phyloP scores from a whole-genome alignment of 2,888 invertebrate genomes.

The Polymixis flavicincta region DNA sequence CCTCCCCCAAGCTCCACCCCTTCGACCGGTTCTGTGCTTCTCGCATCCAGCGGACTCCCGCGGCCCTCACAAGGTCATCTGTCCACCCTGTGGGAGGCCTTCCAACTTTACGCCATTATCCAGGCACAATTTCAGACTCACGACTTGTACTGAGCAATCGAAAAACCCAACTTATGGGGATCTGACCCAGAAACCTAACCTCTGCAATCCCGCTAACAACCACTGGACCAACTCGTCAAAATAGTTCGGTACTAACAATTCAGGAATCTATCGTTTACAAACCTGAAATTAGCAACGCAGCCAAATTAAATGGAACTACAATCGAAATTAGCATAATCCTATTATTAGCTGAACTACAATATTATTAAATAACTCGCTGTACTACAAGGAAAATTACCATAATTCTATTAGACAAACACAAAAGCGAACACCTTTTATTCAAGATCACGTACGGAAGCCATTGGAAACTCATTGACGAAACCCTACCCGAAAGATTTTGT shows the following conservation, averaged over 20 bases:
- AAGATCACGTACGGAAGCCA: constrained; percentile 55
- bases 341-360: constrained; percentile 19
- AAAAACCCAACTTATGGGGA: neutral
- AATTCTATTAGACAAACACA: constrained; percentile 39
- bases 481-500: constrained; percentile 39
- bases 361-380: neutral
- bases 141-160: neutral
- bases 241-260: neutral
- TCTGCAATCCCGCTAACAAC: neutral
- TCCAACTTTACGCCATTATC: no score
- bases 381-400: constrained; percentile 39
- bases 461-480: constrained; percentile 57
- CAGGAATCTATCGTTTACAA: constrained; percentile 17
- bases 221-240: neutral
- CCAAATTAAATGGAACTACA: constrained; percentile 26
- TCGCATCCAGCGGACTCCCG: no score
- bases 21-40: no score
- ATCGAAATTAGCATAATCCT: constrained; percentile 42
- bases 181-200: neutral
- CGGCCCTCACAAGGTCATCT: no score
- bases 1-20: no score
- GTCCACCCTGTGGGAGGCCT: no score
- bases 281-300: constrained; percentile 13
- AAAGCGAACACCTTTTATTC: constrained; percentile 49
- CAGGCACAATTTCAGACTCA: neutral